These are phyloP conservation scores for Neotoxoptera formosana DNA, from an alignment of 1,140 invertebrate species.

Conservation along the genomic window DNA sequence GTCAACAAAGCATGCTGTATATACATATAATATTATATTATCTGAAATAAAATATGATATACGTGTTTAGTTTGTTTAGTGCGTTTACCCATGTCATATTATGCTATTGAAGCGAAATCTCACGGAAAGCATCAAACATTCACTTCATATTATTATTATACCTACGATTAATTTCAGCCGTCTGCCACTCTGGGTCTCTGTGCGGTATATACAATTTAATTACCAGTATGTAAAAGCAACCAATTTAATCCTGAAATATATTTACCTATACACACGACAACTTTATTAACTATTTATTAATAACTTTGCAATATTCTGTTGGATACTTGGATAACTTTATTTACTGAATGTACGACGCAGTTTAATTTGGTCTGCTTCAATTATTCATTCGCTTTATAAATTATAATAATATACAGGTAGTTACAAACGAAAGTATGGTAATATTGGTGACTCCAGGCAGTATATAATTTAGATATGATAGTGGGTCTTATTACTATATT, in stretches of 20 bases:
- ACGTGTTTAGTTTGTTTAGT: background rate
- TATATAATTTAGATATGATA: too few relatives aligned
- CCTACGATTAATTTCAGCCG: background rate
- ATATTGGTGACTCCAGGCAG: too few relatives aligned
- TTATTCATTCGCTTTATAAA: too few relatives aligned
- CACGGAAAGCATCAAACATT: background rate
- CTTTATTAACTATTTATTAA: too few relatives aligned
- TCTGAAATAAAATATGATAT: background rate
- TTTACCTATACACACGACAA: background rate
- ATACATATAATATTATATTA: background rate
- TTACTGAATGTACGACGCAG: too few relatives aligned
- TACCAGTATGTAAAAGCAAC: background rate
- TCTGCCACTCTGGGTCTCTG: background rate
- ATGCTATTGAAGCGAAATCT: slow-evolving; percentile 13
- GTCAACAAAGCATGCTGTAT: background rate
- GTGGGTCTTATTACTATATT: too few relatives aligned
- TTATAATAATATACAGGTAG: too few relatives aligned
- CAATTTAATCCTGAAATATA: background rate
- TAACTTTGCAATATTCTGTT: too few relatives aligned
- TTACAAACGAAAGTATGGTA: too few relatives aligned
- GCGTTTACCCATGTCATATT: background rate
- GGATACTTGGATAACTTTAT: too few relatives aligned
- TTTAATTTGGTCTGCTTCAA: too few relatives aligned
- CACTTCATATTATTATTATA: background rate
- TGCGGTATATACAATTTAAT: background rate